Percentiles rank a stretch among this genome's conserved stretches.
These are phyloP conservation scores for Ips typographus DNA, from an alignment of 1,140 invertebrate species.

Conservation along the genomic window DNA sequence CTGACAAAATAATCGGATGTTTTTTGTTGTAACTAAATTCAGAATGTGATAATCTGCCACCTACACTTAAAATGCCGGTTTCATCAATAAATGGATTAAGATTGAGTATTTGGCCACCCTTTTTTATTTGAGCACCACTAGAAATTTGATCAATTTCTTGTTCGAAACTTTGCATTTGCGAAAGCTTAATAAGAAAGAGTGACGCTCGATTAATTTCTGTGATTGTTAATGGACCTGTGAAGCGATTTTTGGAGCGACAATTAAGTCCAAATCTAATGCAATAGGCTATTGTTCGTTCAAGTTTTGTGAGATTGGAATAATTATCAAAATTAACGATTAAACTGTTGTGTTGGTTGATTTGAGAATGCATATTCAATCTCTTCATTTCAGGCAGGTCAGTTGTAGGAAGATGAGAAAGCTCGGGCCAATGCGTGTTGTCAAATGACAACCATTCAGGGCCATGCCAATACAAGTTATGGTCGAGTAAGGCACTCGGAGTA, in stretches of 20 bases:
- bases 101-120: too few relatives aligned
- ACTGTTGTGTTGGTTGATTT: constrained; percentile 50
- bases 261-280: neutral
- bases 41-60: too few relatives aligned
- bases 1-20: too few relatives aligned
- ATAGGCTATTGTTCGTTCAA: neutral
- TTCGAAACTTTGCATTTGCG: too few relatives aligned
- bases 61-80: too few relatives aligned
- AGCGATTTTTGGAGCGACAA: neutral
- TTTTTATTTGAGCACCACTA: too few relatives aligned
- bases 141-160: too few relatives aligned
- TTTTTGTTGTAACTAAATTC: too few relatives aligned
- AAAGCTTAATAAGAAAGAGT: too few relatives aligned
- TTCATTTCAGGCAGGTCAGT: neutral
- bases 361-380: constrained; percentile 38
- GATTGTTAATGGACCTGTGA: neutral
- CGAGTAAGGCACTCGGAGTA: constrained; percentile 24
- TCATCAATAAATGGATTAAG: too few relatives aligned
- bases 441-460: constrained; percentile 19
- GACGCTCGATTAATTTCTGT: neutral
- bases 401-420: neutral
- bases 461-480: constrained; percentile 25
- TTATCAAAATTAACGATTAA: constrained; percentile 46
- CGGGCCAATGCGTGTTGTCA: constrained; percentile 14
- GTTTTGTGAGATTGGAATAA: neutral